Evolutionary conservation across 2,113 vertebrate genomes (phyloP).

Genomic region (Spheniscus mendiculus): DNA sequence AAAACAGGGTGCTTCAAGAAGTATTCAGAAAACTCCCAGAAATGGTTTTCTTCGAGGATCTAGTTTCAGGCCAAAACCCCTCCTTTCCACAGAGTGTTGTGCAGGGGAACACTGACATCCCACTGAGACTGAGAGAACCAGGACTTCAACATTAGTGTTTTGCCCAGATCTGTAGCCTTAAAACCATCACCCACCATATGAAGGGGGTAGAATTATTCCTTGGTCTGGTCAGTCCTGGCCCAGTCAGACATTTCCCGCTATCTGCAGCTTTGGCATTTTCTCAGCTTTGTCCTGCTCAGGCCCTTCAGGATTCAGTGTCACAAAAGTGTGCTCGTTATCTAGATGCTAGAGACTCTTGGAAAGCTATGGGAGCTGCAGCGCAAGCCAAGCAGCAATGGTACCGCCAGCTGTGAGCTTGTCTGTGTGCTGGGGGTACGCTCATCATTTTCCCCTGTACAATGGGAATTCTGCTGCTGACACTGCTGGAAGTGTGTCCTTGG

Average conservation of each 20-base stretch:
- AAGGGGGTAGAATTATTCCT: not conserved
- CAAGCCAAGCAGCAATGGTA: not conserved
- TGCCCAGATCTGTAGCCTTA: not conserved
- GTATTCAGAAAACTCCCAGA: not conserved
- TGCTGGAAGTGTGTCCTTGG: not conserved
- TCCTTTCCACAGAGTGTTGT: not conserved
- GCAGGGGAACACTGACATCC: not conserved
- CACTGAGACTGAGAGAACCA: not conserved
- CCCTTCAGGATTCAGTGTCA: not conserved
- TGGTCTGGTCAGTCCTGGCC: not conserved
- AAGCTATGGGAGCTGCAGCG: not conserved
- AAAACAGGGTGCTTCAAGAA: not conserved
- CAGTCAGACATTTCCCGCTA: accelerated
- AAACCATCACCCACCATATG: not conserved
- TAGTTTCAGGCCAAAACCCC: not conserved
- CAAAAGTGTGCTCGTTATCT: accelerated
- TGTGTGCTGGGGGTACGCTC: not conserved
- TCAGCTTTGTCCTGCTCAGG: not conserved
- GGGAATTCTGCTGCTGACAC: not conserved
- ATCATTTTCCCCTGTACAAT: not conserved
- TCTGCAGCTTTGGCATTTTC: not conserved
- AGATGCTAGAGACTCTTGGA: accelerated
- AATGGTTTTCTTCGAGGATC: not conserved
- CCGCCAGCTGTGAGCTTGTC: not conserved
- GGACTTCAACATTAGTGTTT: not conserved